Base-by-base conservation (phyloP, 1,140 invertebrate genomes). In the Zaprionus lachaisei region DNA sequence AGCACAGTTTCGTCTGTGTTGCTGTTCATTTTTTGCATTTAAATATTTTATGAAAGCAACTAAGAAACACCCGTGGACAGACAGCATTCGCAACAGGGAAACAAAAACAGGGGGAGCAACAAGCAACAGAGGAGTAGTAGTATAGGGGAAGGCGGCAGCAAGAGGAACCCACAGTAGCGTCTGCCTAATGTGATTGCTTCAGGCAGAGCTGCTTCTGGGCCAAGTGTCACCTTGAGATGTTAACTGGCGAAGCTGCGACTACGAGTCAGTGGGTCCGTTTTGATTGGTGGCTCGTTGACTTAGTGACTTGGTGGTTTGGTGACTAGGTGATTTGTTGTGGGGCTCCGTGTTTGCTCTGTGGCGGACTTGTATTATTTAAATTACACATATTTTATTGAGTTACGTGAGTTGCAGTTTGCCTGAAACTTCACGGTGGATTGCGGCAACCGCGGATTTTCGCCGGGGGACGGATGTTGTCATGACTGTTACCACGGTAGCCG, bases 1-100 rank as follows among this genome's bases (percentile, higher is more conserved):
- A 38, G 38, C 69, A 37, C 28, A 28, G 34, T 24, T 54, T 51
- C 54, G 38, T 58, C 47, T 47, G 41, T 67, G 75, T 75, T 78
- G 79, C 73, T 84, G 79, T 70, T 84, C 75, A 84, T 66, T 84
- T 81, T 72, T 84, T 75, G 72, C 74, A 84, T 85, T 84, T 85
- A 79, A 85, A 85, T 85, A 85, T 85, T 85, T 84, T 84, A 85
- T 85, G 79, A 84, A 85, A 81, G 66, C 67, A 74, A 70, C 77
- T 78, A 68, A 80, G 74, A 66, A 71, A 77, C 65, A 64, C 38
- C 72, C 57, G 61, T 41, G 22, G 38, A 58, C 37, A 49, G 38
- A 37, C 57, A 54, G 31, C 44, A 65, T 12, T 12, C 56, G 26
- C 54, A 60, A 12, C 37, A 71, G 9, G n/a, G 9, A 34, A 11